Evolutionary conservation across 2,797 vertebrate genomes (phyloP), one percentile per base, ranked within the genome.

Genomic region (Euphonia xanthogaster): DNA sequence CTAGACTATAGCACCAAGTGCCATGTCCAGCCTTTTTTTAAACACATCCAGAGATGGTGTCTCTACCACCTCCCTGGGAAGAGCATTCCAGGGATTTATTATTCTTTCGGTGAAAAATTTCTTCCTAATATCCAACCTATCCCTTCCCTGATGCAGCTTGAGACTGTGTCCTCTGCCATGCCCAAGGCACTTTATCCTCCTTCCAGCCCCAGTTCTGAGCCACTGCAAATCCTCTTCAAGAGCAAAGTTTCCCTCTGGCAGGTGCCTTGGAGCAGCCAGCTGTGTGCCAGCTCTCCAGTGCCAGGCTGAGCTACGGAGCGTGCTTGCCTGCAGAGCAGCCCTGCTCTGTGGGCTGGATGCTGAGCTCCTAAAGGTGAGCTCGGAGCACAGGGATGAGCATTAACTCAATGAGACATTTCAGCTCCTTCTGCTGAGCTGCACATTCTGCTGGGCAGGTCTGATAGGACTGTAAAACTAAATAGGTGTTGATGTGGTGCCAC

Each of bases 391-490:
- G 82, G 51, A 62, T 55, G 7, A 82, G 66, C 74, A 27, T 48
- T 91, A 68, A 90, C 78, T 91, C 82, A n/a, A 17, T 7, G 78
- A 80, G 90, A 96, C 75, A 45, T 62, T 82, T 50, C 73, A 40
- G 62, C 77, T 94, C 45, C 17, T 77, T 90, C 63, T 71, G 93
- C 89, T 50, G 94, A 76, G 94, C 82, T 9, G 74, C 73, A 23
- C 63, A 2, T 33, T 39, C 53, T 45, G n/a, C 75, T 4, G 80
- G 47, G 57, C 55, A 42, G 54, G 55, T 74, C 88, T 86, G 71
- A 62, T 37, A 91, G 68, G 58, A 25, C 53, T 90, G 95, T 88
- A 74, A 92, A 95, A 88, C 61, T 73, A 74, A 96, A 95, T 82
- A 91, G 86, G 72, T 66, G 83, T 83, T 83, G 83, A 91, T 77